These are phyloP conservation scores for Conchocele bisecta DNA, from an alignment of 2,888 invertebrate species.

Conservation along the genomic window DNA sequence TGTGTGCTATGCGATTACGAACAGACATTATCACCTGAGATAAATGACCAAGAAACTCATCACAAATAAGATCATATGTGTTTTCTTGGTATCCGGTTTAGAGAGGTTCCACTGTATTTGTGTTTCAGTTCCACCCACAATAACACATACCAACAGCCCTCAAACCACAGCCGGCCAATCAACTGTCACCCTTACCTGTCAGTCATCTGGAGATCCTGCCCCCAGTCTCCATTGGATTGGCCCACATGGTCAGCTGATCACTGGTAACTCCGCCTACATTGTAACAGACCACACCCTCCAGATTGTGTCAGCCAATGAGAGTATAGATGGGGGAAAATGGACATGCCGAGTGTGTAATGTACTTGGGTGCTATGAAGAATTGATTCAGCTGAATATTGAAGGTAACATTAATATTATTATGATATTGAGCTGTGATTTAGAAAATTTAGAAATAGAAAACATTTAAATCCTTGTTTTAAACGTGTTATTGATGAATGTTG, in stretches of 20 bases:
- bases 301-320: slow-evolving; percentile 37
- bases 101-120: too few relatives aligned
- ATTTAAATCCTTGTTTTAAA: too few relatives aligned
- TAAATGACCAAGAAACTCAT: too few relatives aligned
- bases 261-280: slow-evolving; percentile 30
- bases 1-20: too few relatives aligned
- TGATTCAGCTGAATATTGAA: slow-evolving; percentile 28
- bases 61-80: too few relatives aligned
- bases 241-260: slow-evolving; percentile 38
- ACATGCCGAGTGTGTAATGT: slow-evolving; percentile 46
- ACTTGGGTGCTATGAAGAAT: slow-evolving; percentile 42
- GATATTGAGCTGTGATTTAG: too few relatives aligned
- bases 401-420: slow-evolving; percentile 22
- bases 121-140: slow-evolving; percentile 43
- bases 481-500: too few relatives aligned
- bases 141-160: slow-evolving; percentile 45
- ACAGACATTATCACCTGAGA: too few relatives aligned
- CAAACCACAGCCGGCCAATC: slow-evolving; percentile 34
- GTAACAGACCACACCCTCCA: slow-evolving; percentile 27
- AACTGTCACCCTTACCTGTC: slow-evolving; percentile 44
- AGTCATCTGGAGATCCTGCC: slow-evolving; percentile 49
- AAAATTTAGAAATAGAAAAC: too few relatives aligned
- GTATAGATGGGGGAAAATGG: slow-evolving; percentile 47
- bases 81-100: too few relatives aligned
- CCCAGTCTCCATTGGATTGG: slow-evolving; percentile 46